phyloP scores from a whole-genome alignment of 1,140 invertebrate species.

The Phymastichus coffea region DNA sequence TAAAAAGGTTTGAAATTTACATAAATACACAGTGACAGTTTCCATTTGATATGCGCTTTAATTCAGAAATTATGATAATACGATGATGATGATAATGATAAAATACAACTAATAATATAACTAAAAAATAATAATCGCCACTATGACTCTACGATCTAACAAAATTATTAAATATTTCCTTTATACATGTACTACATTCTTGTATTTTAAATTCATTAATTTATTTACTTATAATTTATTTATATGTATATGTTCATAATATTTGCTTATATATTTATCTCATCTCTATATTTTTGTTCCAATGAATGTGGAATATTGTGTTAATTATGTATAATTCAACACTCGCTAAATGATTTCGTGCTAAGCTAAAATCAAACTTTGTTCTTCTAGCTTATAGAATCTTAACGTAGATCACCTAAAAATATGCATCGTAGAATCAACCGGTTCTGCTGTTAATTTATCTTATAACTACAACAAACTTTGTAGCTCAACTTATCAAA shows the following conservation, averaged over 20 bases:
- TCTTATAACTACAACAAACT: neutral
- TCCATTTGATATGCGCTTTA: conserved; percentile 24
- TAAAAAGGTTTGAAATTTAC: conserved; percentile 24
- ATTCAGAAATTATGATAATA: conserved; percentile 30
- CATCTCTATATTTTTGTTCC: conserved; percentile 20
- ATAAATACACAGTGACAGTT: conserved; percentile 28
- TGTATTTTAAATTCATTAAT: conserved; percentile 26
- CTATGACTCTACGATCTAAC: conserved; percentile 26
- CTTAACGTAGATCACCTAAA: neutral
- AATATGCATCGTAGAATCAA: neutral
- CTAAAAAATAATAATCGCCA: conserved; percentile 25
- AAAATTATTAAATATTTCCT: conserved; percentile 31
- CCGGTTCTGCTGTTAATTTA: neutral
- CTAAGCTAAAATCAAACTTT: conserved; percentile 1
- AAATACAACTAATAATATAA: conserved; percentile 15
- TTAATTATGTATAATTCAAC: conserved; percentile 24
- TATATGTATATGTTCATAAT: conserved; percentile 27
- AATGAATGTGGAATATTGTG: conserved; percentile 26
- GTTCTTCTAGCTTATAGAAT: neutral
- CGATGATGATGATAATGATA: conserved; percentile 22
- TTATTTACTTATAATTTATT: conserved; percentile 27
- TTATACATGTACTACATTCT: conserved; percentile 29
- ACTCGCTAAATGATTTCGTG: conserved; percentile 28
- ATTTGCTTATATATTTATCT: conserved; percentile 23
- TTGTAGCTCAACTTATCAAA: conserved; percentile 5